These are phyloP conservation scores for Homarus americanus DNA, from an alignment of 1,140 invertebrate genomes.

Conservation along the genomic window DNA sequence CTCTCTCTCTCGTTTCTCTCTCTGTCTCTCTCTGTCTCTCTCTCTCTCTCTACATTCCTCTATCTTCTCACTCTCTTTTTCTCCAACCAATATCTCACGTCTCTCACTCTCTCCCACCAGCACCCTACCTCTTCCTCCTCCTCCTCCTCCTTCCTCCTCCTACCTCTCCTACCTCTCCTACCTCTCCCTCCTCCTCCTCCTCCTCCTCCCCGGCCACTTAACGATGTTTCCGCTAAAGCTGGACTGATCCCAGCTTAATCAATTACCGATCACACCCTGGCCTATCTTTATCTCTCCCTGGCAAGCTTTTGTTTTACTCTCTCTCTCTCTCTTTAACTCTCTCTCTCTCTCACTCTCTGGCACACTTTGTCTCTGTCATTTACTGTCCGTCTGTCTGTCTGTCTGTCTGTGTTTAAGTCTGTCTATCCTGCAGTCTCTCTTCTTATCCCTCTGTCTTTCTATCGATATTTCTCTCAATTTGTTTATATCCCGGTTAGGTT, in stretches of 20 bases:
- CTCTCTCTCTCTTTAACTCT: background rate
- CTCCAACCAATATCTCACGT: too few species aligned
- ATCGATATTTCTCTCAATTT: background rate
- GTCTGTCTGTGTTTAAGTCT: background rate
- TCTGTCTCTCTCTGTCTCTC: background rate
- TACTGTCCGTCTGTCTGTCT: conserved; percentile 1
- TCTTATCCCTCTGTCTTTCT: background rate
- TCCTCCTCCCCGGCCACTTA: conserved; percentile 44
- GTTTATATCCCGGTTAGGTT: background rate
- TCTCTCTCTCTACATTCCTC: background rate
- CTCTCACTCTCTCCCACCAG: background rate
- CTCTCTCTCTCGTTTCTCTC: background rate
- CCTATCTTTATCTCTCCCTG: conserved; percentile 21
- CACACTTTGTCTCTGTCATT: too few species aligned
- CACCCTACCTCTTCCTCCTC: background rate
- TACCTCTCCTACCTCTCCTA: background rate
- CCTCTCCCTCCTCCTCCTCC: background rate
- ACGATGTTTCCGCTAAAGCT: conserved; percentile 61
- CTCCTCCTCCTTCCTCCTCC: background rate
- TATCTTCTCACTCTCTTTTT: background rate
- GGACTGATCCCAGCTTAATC: conserved; percentile 63
- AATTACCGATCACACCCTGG: conserved; percentile 63
- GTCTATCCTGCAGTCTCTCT: background rate
- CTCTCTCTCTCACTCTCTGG: background rate
- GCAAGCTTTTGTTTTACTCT: conserved; percentile 31